phyloP scores from a whole-genome alignment of 2,797 vertebrate genomes.

The Hippocampus kuda region DNA sequence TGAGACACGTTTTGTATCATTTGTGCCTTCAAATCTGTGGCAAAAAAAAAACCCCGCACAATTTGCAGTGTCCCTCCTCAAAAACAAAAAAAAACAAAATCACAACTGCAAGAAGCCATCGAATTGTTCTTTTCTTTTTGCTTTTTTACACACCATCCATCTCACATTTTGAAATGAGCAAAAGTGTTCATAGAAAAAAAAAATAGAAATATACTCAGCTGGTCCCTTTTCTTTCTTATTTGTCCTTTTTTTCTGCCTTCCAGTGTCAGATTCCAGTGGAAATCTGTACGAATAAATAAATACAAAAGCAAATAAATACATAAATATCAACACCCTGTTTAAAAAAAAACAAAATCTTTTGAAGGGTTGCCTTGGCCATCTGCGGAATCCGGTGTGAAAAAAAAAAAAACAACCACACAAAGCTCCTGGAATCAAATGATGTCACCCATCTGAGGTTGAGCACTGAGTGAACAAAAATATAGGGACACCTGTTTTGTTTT shows the following conservation, averaged over 20 bases:
- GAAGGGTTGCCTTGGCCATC: constrained; percentile 44
- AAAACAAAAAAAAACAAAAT: background rate
- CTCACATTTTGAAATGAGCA: constrained; percentile 51
- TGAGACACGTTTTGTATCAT: constrained; percentile 30
- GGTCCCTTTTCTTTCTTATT: constrained; percentile 15
- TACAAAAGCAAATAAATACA: constrained; percentile 75
- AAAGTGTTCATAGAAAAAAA: constrained; percentile 62
- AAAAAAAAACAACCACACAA: constrained; percentile 11
- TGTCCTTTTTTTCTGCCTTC: constrained; percentile 5
- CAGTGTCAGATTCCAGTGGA: background rate
- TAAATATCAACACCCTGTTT: constrained; percentile 58
- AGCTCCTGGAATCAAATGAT: background rate
- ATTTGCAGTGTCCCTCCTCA: no score
- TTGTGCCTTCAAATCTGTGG: background rate
- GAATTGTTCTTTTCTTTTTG: background rate
- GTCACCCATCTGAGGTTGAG: constrained; percentile 5
- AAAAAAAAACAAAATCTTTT: constrained; percentile 56
- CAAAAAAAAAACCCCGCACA: no score
- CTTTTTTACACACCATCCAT: constrained; percentile 10
- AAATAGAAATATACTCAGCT: constrained; percentile 63
- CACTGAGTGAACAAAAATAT: constrained; percentile 2
- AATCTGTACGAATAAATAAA: constrained; percentile 58
- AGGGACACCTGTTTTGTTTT: background rate
- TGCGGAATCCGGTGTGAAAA: constrained; percentile 20
- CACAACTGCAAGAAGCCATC: background rate